These are phyloP conservation scores for Poecilia wingei DNA, from an alignment of 2,797 vertebrate species.

Conservation along the genomic window DNA sequence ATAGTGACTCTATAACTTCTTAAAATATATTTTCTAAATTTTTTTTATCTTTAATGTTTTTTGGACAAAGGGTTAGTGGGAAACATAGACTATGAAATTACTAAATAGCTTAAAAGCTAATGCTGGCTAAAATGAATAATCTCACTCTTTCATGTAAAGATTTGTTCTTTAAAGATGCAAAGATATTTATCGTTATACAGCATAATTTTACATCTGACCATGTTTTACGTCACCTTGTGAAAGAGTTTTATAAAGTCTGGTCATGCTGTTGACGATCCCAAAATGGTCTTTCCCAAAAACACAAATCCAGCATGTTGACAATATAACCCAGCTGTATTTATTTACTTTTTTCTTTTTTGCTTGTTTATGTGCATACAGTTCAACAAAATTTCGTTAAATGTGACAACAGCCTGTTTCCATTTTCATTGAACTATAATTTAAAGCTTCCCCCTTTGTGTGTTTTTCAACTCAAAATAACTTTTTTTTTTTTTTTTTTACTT, in stretches of 20 bases:
- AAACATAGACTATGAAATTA: background rate
- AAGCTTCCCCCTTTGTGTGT: background rate
- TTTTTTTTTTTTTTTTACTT: background rate
- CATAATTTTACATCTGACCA: background rate
- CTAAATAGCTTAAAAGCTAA: background rate
- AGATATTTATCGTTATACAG: background rate
- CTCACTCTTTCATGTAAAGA: background rate
- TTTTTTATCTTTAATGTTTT: background rate
- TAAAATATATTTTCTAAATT: background rate
- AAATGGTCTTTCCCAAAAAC: background rate
- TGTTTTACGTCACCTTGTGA: background rate
- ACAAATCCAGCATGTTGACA: background rate
- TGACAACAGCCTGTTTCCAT: background rate
- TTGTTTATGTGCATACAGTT: constrained; percentile 16
- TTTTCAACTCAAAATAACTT: constrained; percentile 19
- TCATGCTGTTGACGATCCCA: background rate
- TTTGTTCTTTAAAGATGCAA: too few relatives aligned
- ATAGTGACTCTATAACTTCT: background rate
- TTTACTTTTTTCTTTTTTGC: background rate
- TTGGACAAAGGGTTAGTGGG: background rate
- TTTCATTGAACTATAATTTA: constrained; percentile 14
- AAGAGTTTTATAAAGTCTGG: background rate
- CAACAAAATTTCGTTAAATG: too few relatives aligned
- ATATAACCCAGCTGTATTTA: background rate
- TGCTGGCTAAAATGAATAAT: background rate